Conservation (phyloP, 2,888 invertebrate species). For the Hirtodrosophila duncani region DNA sequence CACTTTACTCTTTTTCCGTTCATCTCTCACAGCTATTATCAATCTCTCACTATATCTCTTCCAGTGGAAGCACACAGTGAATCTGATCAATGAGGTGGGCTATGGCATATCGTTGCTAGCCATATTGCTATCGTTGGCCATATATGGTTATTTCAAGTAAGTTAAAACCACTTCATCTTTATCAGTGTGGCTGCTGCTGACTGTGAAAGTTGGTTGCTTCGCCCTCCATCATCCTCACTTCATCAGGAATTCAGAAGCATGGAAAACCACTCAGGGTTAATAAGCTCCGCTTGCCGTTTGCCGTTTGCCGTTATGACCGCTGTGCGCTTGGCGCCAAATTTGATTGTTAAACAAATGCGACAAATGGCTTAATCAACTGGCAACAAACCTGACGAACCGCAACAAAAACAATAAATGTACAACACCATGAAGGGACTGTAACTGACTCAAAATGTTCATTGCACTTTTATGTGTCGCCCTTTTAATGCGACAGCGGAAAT, state of each 20-base stretch:
- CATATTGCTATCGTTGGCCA: constrained; percentile 87
- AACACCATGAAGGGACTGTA: no score
- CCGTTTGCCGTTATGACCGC: constrained; percentile 18
- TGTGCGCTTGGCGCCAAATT: constrained; percentile 54
- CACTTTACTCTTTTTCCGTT: not conserved
- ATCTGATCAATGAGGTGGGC: constrained; percentile 89
- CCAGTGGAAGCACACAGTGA: constrained; percentile 86
- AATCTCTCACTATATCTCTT: not conserved
- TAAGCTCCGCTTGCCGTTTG: constrained; percentile 23
- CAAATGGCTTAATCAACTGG: constrained; percentile 41
- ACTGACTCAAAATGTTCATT: constrained; percentile 28
- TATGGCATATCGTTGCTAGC: constrained; percentile 92
- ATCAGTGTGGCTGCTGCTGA: constrained; percentile 4
- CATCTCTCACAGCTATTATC: not conserved
- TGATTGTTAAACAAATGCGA: constrained; percentile 51
- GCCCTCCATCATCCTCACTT: no score
- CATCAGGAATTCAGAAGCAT: constrained; percentile 16
- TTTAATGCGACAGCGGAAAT: constrained; percentile 59
- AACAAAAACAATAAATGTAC: no score
- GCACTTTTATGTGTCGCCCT: constrained; percentile 43
- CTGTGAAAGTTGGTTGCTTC: not conserved
- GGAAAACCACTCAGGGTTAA: constrained; percentile 46
- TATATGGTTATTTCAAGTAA: constrained; percentile 93
- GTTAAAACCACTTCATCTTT: constrained; percentile 66
- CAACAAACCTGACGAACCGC: constrained; percentile 1